These are phyloP conservation scores for Phyllotis vaccarum DNA, from an alignment of 2,797 vertebrate species.

Conservation along the genomic window DNA sequence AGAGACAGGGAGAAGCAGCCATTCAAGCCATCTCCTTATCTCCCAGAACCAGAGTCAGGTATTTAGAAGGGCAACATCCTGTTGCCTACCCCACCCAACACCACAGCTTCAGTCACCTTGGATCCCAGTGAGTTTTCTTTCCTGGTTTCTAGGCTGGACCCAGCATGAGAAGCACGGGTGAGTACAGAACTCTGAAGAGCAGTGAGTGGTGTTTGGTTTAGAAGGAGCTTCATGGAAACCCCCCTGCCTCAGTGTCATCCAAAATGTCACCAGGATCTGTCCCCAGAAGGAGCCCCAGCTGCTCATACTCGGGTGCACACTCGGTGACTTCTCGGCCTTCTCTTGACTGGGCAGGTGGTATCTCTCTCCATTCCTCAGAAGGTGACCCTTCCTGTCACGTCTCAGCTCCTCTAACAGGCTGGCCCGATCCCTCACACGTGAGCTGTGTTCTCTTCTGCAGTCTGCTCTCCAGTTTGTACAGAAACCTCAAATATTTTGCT, in stretches of 20 bases:
- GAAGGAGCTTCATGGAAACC: not conserved
- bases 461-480: conserved; percentile 58
- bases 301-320: conserved; percentile 54
- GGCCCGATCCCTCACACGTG: not conserved
- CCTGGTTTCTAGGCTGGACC: conserved; percentile 46
- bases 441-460: conserved; percentile 55
- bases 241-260: not conserved
- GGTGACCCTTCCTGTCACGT: conserved; percentile 35
- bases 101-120: not conserved
- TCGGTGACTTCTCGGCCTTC: not conserved
- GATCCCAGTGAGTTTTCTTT: conserved; percentile 70
- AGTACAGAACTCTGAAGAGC: rapidly evolving
- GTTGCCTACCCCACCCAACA: rapidly evolving
- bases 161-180: rapidly evolving
- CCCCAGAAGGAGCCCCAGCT: not conserved
- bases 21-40: not conserved
- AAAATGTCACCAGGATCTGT: conserved; percentile 55
- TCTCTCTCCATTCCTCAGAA: not conserved
- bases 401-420: not conserved
- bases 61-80: conserved; percentile 43
- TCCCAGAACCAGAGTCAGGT: conserved; percentile 34
- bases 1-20: too few species aligned
- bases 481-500: conserved; percentile 79
- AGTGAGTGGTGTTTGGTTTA: not conserved
- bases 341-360: conserved; percentile 21